Percentiles rank a stretch among this genome's conserved stretches.
These are phyloP conservation scores for Eptatretus burgeri DNA, from an alignment of 2,113 vertebrate species.

Conservation along the genomic window DNA sequence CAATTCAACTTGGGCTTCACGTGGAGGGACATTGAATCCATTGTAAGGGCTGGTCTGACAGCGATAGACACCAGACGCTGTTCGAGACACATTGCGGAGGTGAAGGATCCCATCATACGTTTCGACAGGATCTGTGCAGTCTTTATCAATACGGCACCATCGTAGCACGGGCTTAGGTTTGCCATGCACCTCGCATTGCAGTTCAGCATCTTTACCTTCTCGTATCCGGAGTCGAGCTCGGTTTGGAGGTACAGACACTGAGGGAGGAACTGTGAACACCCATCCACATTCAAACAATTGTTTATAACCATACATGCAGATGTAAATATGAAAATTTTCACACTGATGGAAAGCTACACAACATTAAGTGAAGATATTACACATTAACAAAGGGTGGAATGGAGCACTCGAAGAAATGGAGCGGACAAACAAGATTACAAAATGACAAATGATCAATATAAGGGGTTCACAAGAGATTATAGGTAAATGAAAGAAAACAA, in stretches of 20 bases:
- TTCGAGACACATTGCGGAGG: constrained; percentile 38
- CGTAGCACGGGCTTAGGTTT: constrained; percentile 69
- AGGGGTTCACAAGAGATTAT: no score
- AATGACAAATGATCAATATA: no score
- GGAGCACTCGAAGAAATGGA: no score
- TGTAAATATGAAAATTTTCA: no score
- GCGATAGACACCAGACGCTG: constrained; percentile 58
- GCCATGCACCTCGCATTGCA: constrained; percentile 55
- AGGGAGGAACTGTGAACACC: constrained; percentile 35
- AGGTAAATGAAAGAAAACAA: no score
- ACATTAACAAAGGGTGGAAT: no score
- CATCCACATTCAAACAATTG: no score
- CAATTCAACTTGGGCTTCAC: constrained; percentile 55
- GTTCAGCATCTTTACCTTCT: constrained; percentile 42
- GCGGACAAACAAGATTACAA: no score
- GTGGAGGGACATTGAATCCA: constrained; percentile 68
- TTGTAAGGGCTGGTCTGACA: constrained; percentile 90
- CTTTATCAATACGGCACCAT: constrained; percentile 69
- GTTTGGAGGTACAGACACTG: constrained; percentile 43
- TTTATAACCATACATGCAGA: no score
- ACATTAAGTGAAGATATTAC: no score
- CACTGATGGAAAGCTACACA: no score
- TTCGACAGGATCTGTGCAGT: constrained; percentile 45
- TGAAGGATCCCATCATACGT: constrained; percentile 44
- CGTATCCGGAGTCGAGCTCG: constrained; percentile 33